Percentiles rank a stretch among this genome's conserved stretches.
These are phyloP conservation scores for Lacerta bilineata DNA, from an alignment of 2,797 vertebrate species.

Conservation along the genomic window DNA sequence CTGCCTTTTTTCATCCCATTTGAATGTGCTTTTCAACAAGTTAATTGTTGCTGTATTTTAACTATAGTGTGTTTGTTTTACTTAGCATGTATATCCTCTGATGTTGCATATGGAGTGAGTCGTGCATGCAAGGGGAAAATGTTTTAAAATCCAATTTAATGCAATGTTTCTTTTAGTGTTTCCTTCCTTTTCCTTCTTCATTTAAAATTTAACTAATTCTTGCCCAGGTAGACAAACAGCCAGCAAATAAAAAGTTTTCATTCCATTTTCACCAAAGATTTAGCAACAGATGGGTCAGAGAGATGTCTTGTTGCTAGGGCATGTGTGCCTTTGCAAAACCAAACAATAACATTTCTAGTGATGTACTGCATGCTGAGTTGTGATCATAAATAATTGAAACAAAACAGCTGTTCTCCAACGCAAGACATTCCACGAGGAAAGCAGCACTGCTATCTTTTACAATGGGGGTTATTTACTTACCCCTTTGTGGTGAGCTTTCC, in stretches of 20 bases:
- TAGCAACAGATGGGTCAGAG: neutral
- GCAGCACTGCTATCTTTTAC: neutral
- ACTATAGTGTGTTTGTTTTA: neutral
- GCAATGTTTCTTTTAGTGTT: neutral
- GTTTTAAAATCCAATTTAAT: neutral
- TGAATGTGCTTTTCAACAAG: neutral
- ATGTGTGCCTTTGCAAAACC: neutral
- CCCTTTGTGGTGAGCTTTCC: neutral
- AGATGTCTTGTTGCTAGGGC: neutral
- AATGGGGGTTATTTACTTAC: neutral
- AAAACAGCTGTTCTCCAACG: constrained; percentile 31
- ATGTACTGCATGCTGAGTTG: neutral
- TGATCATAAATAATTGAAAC: constrained; percentile 42
- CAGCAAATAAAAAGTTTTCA: neutral
- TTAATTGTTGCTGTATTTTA: neutral
- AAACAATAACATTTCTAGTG: constrained; percentile 2
- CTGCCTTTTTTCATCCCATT: neutral
- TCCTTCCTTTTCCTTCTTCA: neutral
- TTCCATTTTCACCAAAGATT: constrained; percentile 22
- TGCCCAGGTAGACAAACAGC: neutral
- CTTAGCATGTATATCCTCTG: neutral
- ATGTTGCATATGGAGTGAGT: neutral
- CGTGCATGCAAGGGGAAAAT: neutral
- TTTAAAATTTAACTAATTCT: neutral
- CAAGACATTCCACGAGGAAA: constrained; percentile 3